These are phyloP conservation scores for Anguilla anguilla DNA, from an alignment of 2,797 vertebrate species.

Conservation along the genomic window DNA sequence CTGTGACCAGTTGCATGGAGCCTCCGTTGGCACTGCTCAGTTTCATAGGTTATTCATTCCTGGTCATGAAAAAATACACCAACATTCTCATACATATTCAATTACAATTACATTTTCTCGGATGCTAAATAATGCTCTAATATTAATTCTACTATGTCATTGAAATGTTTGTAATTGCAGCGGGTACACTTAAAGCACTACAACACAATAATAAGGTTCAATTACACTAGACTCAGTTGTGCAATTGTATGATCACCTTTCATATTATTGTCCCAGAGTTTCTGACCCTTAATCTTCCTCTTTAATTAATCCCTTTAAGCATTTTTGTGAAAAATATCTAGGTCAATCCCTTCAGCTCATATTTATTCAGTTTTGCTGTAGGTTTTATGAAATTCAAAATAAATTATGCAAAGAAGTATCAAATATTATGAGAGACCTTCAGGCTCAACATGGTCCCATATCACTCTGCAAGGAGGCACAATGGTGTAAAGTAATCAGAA, in stretches of 20 bases:
- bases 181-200: not conserved
- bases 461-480: not conserved
- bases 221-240: not conserved
- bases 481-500: not conserved
- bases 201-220: not conserved
- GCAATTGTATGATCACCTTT: not conserved
- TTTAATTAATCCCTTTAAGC: not conserved
- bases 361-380: constrained; percentile 3
- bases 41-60: not conserved
- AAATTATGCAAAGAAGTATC: constrained; percentile 1
- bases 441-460: not conserved
- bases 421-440: not conserved
- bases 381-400: not conserved
- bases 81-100: not conserved
- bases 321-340: not conserved
- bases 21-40: not conserved
- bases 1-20: no score
- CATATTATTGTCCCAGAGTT: not conserved
- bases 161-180: not conserved
- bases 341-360: not conserved
- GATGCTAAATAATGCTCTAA: not conserved
- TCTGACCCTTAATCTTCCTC: not conserved
- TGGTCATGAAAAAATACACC: not conserved
- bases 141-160: not conserved
- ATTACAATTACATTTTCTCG: not conserved